Evolutionary conservation across 2,888 invertebrate species (phyloP).

Genomic region (Stramonita haemastoma): DNA sequence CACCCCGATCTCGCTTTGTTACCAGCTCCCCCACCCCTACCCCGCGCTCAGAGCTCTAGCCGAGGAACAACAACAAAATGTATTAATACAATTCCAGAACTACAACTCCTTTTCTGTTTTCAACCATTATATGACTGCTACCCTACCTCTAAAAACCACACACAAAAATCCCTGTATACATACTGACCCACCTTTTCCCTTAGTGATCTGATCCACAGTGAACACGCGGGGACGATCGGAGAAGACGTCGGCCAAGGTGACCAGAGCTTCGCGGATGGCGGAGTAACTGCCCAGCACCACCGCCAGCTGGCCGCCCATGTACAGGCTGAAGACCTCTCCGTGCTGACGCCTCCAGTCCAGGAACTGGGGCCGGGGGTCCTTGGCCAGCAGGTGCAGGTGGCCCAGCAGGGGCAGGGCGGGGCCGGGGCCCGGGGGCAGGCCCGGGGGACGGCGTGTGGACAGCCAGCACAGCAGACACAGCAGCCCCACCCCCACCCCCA

Average conservation of each 20-base stretch:
- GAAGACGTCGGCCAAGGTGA: slow-evolving; percentile 3
- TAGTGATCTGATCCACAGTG: not conserved
- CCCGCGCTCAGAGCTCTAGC: too few species aligned
- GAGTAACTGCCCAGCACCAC: slow-evolving; percentile 3
- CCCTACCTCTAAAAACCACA: too few species aligned
- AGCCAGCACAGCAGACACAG: slow-evolving; percentile 3
- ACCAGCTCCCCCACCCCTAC: too few species aligned
- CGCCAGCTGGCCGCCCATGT: not conserved
- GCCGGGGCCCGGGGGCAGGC: not conserved
- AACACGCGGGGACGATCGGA: not conserved
- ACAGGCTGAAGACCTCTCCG: slow-evolving; percentile 13
- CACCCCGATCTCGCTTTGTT: too few species aligned
- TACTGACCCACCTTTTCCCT: not conserved
- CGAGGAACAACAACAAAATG: too few species aligned
- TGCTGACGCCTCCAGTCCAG: not conserved
- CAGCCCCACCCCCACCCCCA: not conserved
- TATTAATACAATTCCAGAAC: too few species aligned
- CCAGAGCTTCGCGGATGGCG: slow-evolving; percentile 16
- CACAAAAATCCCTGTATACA: too few species aligned
- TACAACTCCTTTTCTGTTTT: too few species aligned
- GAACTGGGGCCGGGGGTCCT: slow-evolving; percentile 11
- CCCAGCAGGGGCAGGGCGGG: slow-evolving; percentile 19
- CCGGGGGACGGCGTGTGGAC: slow-evolving; percentile 19
- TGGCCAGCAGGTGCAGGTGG: not conserved
- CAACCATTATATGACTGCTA: too few species aligned